These are phyloP conservation scores for Antrozous pallidus DNA, from an alignment of 2,797 vertebrate genomes.

Conservation along the genomic window DNA sequence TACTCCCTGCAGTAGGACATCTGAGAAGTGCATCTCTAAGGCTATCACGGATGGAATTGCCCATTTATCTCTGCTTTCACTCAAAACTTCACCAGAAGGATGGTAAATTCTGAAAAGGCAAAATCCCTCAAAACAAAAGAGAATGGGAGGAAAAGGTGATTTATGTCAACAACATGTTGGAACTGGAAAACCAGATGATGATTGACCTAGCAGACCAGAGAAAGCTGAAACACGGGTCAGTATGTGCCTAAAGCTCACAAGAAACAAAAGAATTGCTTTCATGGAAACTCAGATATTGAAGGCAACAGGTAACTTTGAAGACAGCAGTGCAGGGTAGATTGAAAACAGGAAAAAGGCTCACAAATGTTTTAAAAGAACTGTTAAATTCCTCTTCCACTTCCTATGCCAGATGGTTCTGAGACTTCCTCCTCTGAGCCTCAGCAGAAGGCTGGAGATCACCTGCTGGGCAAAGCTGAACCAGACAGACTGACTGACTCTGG, in stretches of 20 bases:
- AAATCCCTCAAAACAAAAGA: background rate
- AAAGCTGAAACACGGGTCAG: background rate
- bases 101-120: background rate
- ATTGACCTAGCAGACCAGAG: background rate
- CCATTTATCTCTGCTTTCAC: background rate
- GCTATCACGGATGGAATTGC: background rate
- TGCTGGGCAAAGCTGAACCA: background rate
- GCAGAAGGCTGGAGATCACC: background rate
- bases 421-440: background rate
- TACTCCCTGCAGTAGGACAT: background rate
- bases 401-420: no score
- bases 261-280: background rate
- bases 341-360: background rate
- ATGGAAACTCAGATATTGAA: background rate
- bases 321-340: background rate
- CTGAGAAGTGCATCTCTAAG: background rate
- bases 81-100: background rate
- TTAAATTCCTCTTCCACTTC: background rate
- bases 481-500: background rate
- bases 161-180: background rate
- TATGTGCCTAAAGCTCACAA: background rate
- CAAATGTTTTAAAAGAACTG: background rate
- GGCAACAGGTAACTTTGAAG: background rate
- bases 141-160: background rate
- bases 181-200: background rate